These are phyloP conservation scores for Xiphophorus couchianus DNA, from an alignment of 2,113 vertebrate species.

Conservation along the genomic window DNA sequence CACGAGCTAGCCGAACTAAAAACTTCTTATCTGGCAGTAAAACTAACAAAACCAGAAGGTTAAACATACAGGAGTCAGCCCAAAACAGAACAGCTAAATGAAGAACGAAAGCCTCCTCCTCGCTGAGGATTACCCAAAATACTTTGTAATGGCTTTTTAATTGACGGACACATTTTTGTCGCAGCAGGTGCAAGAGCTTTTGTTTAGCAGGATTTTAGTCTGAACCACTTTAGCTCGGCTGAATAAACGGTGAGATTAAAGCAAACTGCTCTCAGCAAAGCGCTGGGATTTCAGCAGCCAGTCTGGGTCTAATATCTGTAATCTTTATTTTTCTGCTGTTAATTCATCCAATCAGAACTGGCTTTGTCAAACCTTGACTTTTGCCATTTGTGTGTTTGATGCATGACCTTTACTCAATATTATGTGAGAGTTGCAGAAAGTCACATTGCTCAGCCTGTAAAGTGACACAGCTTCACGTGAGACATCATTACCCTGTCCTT, in stretches of 20 bases:
- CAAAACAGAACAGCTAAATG: neutral
- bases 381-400: neutral
- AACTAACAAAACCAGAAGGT: neutral
- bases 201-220: neutral
- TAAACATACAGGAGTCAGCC: neutral
- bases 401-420: neutral
- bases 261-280: neutral
- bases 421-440: neutral
- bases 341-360: neutral
- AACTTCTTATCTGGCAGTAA: too few relatives aligned
- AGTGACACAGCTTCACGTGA: slow-evolving; percentile 6
- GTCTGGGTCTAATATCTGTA: neutral
- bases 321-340: neutral
- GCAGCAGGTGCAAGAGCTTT: neutral
- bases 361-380: neutral
- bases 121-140: neutral
- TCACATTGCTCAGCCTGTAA: neutral
- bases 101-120: neutral
- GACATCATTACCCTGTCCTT: slow-evolving; percentile 36
- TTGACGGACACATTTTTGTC: neutral
- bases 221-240: neutral
- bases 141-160: neutral
- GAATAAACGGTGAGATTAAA: neutral
- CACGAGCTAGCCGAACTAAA: neutral
- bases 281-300: neutral